Percentiles rank a stretch among this genome's conserved stretches.
phyloP scores from a whole-genome alignment of 2,797 vertebrate species.

The Kryptopterus vitreolus region DNA sequence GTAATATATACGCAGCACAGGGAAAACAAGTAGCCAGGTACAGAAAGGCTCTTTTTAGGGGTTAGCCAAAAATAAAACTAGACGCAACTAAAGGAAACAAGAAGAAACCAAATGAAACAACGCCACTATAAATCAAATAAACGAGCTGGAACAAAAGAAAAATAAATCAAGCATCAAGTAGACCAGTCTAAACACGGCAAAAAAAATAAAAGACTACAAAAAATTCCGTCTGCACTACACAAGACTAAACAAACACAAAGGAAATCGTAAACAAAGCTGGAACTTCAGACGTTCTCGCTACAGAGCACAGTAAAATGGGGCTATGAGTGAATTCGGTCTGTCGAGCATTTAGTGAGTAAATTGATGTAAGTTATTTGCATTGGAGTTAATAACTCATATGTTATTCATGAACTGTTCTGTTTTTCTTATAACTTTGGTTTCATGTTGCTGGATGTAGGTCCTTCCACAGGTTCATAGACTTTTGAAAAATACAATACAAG shows the following conservation, averaged over 20 bases:
- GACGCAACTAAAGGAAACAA: slow-evolving; percentile 6
- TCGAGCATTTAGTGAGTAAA: neutral
- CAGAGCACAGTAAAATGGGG: too few relatives aligned
- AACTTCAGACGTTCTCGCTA: neutral
- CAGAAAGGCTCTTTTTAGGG: neutral
- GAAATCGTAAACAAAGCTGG: too few relatives aligned
- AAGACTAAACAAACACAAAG: neutral
- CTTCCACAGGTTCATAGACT: neutral
- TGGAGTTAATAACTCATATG: neutral
- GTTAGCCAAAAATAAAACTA: neutral
- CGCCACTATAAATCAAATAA: neutral
- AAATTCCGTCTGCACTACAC: neutral
- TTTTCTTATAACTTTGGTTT: neutral
- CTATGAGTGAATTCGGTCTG: too few relatives aligned
- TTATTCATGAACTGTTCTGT: neutral
- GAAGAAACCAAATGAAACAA: neutral
- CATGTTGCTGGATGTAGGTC: neutral
- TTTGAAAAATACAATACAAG: neutral
- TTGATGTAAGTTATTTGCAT: neutral
- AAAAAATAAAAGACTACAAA: too few relatives aligned
- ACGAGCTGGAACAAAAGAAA: neutral
- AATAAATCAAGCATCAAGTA: neutral
- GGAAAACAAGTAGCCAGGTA: neutral
- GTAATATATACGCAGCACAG: neutral
- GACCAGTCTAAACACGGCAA: slow-evolving; percentile 7